phyloP scores from a whole-genome alignment of 2,888 invertebrate genomes.

The Epinotia brunnichana region DNA sequence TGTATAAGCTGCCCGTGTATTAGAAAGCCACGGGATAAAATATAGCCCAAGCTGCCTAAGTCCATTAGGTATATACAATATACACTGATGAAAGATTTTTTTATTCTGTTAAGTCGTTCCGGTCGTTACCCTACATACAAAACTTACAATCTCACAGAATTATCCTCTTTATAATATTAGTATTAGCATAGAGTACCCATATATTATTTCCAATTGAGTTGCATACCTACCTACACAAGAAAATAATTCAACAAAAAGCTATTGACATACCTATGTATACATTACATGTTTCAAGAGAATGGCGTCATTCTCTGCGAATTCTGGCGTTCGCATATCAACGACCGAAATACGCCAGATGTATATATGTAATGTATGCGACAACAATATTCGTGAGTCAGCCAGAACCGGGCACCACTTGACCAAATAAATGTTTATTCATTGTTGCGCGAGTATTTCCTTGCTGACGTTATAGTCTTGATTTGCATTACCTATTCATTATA shows the following conservation, averaged over 20 bases:
- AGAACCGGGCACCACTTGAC: slow-evolving; percentile 68
- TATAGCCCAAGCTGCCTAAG: too few species aligned
- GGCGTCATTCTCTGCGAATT: slow-evolving; percentile 77
- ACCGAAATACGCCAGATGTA: slow-evolving; percentile 71
- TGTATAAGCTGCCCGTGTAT: too few species aligned
- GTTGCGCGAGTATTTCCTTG: slow-evolving; percentile 65
- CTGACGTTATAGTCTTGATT: slow-evolving; percentile 58
- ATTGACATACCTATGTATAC: slow-evolving; percentile 27
- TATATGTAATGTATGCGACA: slow-evolving; percentile 61
- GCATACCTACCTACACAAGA: not conserved
- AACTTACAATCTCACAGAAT: too few species aligned
- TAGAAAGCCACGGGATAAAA: too few species aligned
- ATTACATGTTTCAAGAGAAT: slow-evolving; percentile 65
- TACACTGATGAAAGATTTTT: too few species aligned
- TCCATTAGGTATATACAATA: too few species aligned
- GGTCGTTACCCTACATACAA: too few species aligned
- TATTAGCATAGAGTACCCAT: too few species aligned
- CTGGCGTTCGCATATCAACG: slow-evolving; percentile 71
- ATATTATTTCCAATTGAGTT: not conserved
- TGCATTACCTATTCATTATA: slow-evolving; percentile 42
- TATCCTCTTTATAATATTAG: too few species aligned
- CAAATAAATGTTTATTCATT: slow-evolving; percentile 77
- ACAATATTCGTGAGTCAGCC: slow-evolving; percentile 79
- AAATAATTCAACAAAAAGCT: slow-evolving; percentile 27
- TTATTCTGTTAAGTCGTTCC: too few species aligned